Evolutionary conservation across 2,113 vertebrate species (phyloP), one percentile per base, ranked within the genome.

Genomic region (Oenanthe oenanthe): DNA sequence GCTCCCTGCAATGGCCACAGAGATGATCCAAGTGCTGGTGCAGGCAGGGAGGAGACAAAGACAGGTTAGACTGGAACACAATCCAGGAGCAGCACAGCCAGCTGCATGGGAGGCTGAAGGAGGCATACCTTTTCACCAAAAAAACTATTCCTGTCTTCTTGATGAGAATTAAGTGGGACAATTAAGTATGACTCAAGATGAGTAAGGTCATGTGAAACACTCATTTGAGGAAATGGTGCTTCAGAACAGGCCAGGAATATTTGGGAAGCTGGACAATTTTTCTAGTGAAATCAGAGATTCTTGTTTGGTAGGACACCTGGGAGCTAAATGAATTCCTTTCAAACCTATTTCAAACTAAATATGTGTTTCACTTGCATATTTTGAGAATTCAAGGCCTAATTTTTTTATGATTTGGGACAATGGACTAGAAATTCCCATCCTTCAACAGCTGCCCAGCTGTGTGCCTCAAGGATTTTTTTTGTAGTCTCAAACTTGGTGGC

Each of bases 291-390:
- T 67, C 34, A 63, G 2, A 16, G 19, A 82, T 61, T 48, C 40
- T 76, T 10, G 0, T 34, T 47, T 45, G 13, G 26, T 9, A 47
- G 29, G 16, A 47, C 43, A 62, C 10, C 12, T 32, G 7, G 6
- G 13, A 7, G 56, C 6, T 43, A 43, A 89, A 77, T 62, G 0
- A 42, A 61, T 61, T 36, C 5, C 20, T 61, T 86, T 53, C 9
- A 90, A 88, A 34, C 3, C 3, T 16, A 11, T 43, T 76, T 79
- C n/a, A 74, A 81, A 43, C 0, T 36, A 61, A 88, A 15, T 1
- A 7, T 2, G 0, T 32, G 10, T 42, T 87, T 66, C 9, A 4
- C 19, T 38, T 58, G 22, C 20, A 47, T n/a, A 8, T 4, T n/a
- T 62, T 67, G 32, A 29, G 50, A 54, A 76, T 8, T 10, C 63